These are phyloP conservation scores for Diabrotica virgifera DNA, from an alignment of 1,140 invertebrate species.

Conservation along the genomic window DNA sequence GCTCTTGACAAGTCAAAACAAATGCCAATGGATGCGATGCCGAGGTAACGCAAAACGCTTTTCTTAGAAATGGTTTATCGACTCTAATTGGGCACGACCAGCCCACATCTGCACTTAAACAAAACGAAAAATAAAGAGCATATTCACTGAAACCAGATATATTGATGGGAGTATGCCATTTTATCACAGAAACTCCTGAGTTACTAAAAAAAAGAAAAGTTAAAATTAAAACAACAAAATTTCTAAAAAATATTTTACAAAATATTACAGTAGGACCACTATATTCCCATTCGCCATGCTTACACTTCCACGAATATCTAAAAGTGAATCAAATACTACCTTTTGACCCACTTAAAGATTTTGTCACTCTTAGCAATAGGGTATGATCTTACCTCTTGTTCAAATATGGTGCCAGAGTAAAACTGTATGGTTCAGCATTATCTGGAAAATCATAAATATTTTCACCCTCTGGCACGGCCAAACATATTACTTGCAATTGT, in stretches of 20 bases:
- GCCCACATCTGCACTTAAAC: slow-evolving; percentile 45
- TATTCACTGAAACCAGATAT: slow-evolving; percentile 38
- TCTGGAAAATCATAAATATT: slow-evolving; percentile 44
- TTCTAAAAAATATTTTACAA: too few relatives aligned
- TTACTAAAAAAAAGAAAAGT: slow-evolving; percentile 44
- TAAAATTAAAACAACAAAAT: too few relatives aligned
- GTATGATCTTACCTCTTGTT: slow-evolving; percentile 44
- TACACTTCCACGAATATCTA: too few relatives aligned
- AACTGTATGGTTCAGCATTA: slow-evolving; percentile 46
- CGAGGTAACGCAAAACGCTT: slow-evolving; percentile 48
- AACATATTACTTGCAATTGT: slow-evolving; percentile 51
- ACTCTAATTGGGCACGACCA: slow-evolving; percentile 58
- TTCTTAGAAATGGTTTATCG: slow-evolving; percentile 50
- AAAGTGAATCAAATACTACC: too few relatives aligned
- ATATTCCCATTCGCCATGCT: too few relatives aligned
- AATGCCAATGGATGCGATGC: slow-evolving; percentile 44
- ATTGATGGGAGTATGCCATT: slow-evolving; percentile 48
- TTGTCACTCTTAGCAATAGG: too few relatives aligned
- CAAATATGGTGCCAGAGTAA: slow-evolving; percentile 47
- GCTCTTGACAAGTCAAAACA: slow-evolving; percentile 54
- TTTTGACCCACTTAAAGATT: too few relatives aligned
- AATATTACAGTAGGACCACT: too few relatives aligned
- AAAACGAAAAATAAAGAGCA: slow-evolving; percentile 46
- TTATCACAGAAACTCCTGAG: slow-evolving; percentile 50
- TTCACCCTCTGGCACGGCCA: slow-evolving; percentile 50